Evolutionary conservation across 2,113 vertebrate genomes (phyloP).

Genomic region (Chloropsis cyanopogon): DNA sequence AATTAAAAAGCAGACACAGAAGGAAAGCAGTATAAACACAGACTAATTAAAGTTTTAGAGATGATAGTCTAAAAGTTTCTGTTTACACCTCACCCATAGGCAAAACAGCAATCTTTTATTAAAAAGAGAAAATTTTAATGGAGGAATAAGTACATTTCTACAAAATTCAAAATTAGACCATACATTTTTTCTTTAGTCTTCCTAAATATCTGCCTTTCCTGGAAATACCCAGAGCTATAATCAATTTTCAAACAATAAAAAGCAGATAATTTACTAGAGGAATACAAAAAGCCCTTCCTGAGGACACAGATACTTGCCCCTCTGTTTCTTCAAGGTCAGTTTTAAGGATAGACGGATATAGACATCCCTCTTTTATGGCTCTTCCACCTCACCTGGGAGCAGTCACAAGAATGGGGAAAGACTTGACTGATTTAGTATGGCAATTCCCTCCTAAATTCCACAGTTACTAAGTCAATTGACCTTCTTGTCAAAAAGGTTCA

Average conservation of each 20-base stretch:
- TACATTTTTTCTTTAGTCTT: neutral
- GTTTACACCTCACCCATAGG: neutral
- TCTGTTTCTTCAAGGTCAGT: neutral
- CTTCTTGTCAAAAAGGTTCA: neutral
- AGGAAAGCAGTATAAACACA: neutral
- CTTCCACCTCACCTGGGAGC: neutral
- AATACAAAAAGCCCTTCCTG: neutral
- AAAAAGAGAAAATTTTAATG: neutral
- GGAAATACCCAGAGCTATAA: neutral
- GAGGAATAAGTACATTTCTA: neutral
- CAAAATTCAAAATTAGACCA: neutral
- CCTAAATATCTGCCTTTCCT: neutral
- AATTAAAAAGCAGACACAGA: neutral
- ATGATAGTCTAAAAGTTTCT: neutral
- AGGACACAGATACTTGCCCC: neutral
- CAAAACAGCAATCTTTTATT: neutral
- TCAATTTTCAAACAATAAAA: neutral
- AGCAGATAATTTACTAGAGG: neutral
- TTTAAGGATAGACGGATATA: neutral
- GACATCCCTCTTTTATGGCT: neutral
- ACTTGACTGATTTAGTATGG: neutral
- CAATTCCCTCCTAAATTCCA: neutral
- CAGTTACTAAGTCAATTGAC: neutral
- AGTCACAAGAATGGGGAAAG: neutral
- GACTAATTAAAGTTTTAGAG: neutral